Evolutionary conservation across 2,113 vertebrate genomes (phyloP).

Genomic region (Hystrix brachyura): DNA sequence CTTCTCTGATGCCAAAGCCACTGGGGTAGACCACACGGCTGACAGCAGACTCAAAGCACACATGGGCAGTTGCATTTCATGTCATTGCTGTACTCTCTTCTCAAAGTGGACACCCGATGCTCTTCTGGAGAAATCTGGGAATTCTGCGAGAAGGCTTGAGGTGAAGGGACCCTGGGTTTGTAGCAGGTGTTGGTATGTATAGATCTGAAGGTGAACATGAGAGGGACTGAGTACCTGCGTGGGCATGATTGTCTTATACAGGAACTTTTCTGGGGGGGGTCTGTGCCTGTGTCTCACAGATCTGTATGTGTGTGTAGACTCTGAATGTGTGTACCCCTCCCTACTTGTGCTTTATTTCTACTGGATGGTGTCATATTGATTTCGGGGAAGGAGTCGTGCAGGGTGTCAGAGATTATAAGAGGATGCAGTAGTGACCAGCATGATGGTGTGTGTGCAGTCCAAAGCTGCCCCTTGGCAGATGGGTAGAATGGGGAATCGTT

Average conservation of each 20-base stretch:
- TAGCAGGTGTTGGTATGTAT: not conserved
- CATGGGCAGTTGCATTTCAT: accelerated
- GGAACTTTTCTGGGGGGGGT: not conserved
- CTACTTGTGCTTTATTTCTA: not conserved
- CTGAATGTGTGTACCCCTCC: not conserved
- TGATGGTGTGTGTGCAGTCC: not conserved
- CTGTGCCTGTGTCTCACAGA: not conserved
- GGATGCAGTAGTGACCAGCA: not conserved
- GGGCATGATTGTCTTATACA: accelerated
- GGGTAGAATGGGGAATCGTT: not conserved
- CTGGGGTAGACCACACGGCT: not conserved
- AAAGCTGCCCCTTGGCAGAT: not conserved
- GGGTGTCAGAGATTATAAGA: not conserved
- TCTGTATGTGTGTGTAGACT: not conserved
- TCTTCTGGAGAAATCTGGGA: not conserved
- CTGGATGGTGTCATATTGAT: not conserved
- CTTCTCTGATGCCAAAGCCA: not conserved
- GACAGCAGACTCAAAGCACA: not conserved
- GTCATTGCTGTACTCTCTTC: not conserved
- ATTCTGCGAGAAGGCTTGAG: not conserved
- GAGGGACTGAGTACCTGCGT: not conserved
- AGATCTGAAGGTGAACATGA: not conserved
- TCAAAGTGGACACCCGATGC: not conserved
- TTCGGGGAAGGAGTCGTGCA: not conserved
- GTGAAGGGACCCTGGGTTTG: not conserved